Conservation (phyloP, 2,797 vertebrate species). For the Intellagama lesueurii region DNA sequence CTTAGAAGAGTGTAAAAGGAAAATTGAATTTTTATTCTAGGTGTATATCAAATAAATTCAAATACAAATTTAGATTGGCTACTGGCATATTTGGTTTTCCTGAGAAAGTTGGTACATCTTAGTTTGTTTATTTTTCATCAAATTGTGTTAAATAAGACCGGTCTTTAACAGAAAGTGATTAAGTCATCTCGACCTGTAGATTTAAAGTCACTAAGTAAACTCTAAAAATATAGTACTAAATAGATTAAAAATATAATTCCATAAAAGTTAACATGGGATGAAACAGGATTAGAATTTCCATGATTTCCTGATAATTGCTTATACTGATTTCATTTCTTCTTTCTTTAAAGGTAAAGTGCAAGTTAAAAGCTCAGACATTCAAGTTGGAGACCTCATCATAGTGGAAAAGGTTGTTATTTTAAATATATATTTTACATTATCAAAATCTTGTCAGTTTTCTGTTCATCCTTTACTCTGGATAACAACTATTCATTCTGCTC, state of each 20-base stretch:
- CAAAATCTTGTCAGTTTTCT: slow-evolving; percentile 39
- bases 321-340: slow-evolving; percentile 70
- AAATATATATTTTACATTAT: slow-evolving; percentile 72
- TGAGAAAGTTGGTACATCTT: slow-evolving; percentile 41
- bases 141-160: slow-evolving; percentile 10
- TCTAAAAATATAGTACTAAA: not conserved
- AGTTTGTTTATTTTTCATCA: slow-evolving; percentile 37
- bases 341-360: slow-evolving; percentile 88
- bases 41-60: not conserved
- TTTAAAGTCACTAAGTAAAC: not conserved
- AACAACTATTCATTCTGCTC: not conserved
- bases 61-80: not conserved
- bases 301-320: slow-evolving; percentile 54
- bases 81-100: not conserved
- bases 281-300: slow-evolving; percentile 51
- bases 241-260: slow-evolving; percentile 13
- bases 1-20: not conserved
- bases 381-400: slow-evolving; percentile 98
- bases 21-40: not conserved
- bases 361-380: slow-evolving; percentile 98
- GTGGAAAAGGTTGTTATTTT: slow-evolving; percentile 93
- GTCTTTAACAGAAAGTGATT: not conserved
- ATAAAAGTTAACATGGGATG: not conserved
- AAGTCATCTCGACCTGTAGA: not conserved
- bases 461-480: not conserved